Base-by-base conservation (phyloP, 2,888 invertebrate genomes). In the Belgica antarctica region DNA sequence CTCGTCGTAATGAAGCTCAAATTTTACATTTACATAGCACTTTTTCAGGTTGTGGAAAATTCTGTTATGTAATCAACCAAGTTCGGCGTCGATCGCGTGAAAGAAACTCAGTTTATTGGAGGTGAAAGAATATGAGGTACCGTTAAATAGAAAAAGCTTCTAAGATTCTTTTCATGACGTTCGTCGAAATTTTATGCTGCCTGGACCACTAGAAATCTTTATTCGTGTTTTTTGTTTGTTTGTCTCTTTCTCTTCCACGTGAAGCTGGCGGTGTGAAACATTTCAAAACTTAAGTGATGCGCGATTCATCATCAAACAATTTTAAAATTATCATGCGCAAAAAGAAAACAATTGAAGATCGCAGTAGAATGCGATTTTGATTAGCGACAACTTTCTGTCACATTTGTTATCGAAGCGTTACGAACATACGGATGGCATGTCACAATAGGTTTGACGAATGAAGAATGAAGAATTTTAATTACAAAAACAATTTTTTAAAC, bases 1-100 rank as follows among this genome's bases (percentile, higher is more conserved):
- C 27, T 27, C 27, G 59, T 27, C 25, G 22, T 19, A 5, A 8
- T 22, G 4, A 52, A 52, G 52, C 52, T 2, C n/a, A n/a, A n/a
- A n/a, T n/a, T n/a, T n/a, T n/a, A n/a, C n/a, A n/a, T n/a, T n/a
- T n/a, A n/a, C n/a, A n/a, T n/a, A n/a, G n/a, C n/a, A n/a, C n/a
- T n/a, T n/a, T n/a, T n/a, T n/a, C n/a, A n/a, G n/a, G n/a, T n/a
- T n/a, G n/a, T n/a, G n/a, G n/a, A n/a, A n/a, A n/a, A n/a, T n/a
- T n/a, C n/a, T n/a, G n/a, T 59, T 59, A 59, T 59, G 27, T 59
- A 59, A 59, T 59, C 59, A 59, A 59, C 27, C 59, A 59, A 59
- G 27, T 59, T 59, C n/a, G 59, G 59, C 5, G 22, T 25, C 25
- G n/a, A 59, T 27, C n/a, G 59, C 2, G 2, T 25, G 27, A 10